Base-by-base conservation (phyloP, 2,113 vertebrate genomes). In the Muntiacus reevesi region DNA sequence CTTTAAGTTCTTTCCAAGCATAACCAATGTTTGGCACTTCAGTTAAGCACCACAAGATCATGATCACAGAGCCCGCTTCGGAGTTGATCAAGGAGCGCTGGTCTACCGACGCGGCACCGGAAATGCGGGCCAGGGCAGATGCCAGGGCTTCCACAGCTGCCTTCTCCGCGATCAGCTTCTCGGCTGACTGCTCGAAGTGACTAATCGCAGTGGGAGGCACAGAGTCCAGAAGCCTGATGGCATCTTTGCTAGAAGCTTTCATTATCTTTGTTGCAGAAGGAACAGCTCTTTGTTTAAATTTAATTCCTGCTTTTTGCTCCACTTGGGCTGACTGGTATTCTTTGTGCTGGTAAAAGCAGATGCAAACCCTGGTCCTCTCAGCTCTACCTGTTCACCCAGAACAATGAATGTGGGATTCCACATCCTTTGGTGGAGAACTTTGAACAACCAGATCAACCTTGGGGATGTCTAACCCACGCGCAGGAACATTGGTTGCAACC, bases 21-120 rank as follows among this genome's bases (percentile, higher is more conserved):
- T 17, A n/a, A 16, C 15, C 8, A n/a, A n/a, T n/a, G 7, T n/a
- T n/a, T n/a, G 33, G 62, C 30, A 64, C 17, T n/a, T 64, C 15
- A 64, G 0, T 17, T 64, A 16, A n/a, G 30, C 62, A 64, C 7
- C 62, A 64, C 30, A 64, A 64, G 62, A 17, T 64, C 62, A n/a
- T n/a, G 7, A 7, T 17, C 62, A 64, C 7, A 64, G 15, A 64
- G 1, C 3, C 7, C 0, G 0, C 62, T 64, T 64, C 0, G 30
- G 62, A 64, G 62, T 9, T 17, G 62, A n/a, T 64, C 62, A 33
- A 64, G 15, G 30, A 64, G 7, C 0, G 30, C 62, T 64, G 62
- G 62, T n/a, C 62, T 64, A 64, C 30, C 0, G 1, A 17, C 0
- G 7, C 1, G 62, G 30, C 30, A n/a, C 62, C 0, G 7, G 30